Conservation (phyloP, 2,797 vertebrate genomes). For the Tenualosa thibaudeaui region DNA sequence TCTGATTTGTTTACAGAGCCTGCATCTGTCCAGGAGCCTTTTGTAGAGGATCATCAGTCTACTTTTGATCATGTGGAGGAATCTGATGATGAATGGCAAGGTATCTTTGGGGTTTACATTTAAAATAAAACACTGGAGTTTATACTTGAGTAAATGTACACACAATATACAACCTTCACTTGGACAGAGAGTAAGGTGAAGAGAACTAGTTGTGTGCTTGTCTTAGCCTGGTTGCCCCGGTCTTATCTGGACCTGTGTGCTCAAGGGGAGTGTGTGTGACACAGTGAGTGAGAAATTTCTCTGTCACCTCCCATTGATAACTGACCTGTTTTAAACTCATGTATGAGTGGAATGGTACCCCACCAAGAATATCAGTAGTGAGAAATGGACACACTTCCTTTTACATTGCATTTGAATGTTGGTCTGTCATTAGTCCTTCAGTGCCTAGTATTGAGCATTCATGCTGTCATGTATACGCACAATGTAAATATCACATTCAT, state of each 20-base stretch:
- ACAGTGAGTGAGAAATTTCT: not conserved
- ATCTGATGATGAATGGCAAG: conserved; percentile 34
- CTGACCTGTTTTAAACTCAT: conserved; percentile 13
- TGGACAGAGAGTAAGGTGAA: not conserved
- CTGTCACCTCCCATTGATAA: not conserved
- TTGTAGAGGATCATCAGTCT: not conserved
- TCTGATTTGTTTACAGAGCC: not conserved
- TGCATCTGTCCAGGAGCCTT: not conserved
- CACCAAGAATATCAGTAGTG: not conserved
- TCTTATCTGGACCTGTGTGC: conserved; percentile 20
- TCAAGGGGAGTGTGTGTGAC: not conserved
- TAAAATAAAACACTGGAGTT: not conserved
- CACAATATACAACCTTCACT: not conserved
- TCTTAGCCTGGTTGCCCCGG: not conserved
- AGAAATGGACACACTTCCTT: not conserved
- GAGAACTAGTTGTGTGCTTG: not conserved
- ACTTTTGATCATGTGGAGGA: not conserved
- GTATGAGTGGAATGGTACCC: not conserved
- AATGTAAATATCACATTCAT: not conserved
- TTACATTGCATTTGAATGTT: not conserved
- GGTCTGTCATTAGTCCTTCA: not conserved
- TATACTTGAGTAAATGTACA: too few relatives aligned
- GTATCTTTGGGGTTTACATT: not conserved
- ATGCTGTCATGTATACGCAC: not conserved
- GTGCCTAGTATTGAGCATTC: not conserved